These are phyloP conservation scores for Tiliacea aurago DNA, from an alignment of 2,888 invertebrate species.

Conservation along the genomic window DNA sequence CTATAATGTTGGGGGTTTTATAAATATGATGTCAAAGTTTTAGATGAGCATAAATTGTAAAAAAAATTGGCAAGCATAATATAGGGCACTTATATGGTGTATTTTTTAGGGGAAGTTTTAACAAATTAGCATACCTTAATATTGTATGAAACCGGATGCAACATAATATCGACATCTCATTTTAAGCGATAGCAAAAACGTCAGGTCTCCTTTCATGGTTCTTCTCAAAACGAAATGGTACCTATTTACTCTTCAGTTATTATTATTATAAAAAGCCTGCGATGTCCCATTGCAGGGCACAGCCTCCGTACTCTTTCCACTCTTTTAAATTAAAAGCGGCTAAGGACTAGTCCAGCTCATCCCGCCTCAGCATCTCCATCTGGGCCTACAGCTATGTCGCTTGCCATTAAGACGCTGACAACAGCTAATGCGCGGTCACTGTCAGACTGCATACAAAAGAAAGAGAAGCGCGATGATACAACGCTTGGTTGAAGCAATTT, in stretches of 20 bases:
- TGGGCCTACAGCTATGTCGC: background rate
- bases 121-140: background rate
- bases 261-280: background rate
- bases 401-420: too few species aligned
- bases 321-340: background rate
- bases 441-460: too few species aligned
- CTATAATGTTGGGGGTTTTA: background rate
- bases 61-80: too few species aligned
- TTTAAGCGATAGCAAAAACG: background rate
- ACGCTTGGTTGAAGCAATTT: too few species aligned
- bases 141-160: background rate
- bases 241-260: background rate
- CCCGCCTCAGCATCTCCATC: too few species aligned
- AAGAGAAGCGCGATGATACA: too few species aligned
- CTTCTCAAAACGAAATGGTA: background rate
- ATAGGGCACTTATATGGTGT: too few species aligned
- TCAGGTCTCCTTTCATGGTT: background rate
- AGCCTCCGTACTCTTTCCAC: background rate
- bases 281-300: background rate
- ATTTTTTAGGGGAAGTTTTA: background rate
- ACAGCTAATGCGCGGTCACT: too few species aligned
- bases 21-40: background rate
- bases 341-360: background rate
- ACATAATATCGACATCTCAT: background rate
- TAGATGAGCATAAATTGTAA: background rate